A percentile compares a stretch with the other conserved stretches of the same genome.
phyloP scores from a whole-genome alignment of 2,113 vertebrate species.

The Chaetura pelagica region DNA sequence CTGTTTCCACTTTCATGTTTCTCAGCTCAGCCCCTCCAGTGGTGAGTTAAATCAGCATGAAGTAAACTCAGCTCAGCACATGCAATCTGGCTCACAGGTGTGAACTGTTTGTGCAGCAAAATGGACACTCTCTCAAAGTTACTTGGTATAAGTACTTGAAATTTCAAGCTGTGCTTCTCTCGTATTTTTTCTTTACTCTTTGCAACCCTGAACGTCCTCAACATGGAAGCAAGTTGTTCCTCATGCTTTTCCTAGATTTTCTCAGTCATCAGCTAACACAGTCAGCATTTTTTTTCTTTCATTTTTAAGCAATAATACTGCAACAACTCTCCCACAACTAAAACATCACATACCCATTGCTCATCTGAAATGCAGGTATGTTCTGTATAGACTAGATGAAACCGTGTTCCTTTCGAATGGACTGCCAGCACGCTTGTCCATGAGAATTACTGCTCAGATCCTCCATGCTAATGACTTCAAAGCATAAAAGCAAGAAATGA shows the following conservation, averaged over 20 bases:
- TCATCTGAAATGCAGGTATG: constrained; percentile 72
- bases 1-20: constrained; percentile 51
- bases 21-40: constrained; percentile 52
- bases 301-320: constrained; percentile 65
- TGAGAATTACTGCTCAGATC: constrained; percentile 71
- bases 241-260: constrained; percentile 60
- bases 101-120: constrained; percentile 33
- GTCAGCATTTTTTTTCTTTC: constrained; percentile 31
- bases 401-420: constrained; percentile 65
- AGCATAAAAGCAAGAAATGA: constrained; percentile 44
- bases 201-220: constrained; percentile 39
- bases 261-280: constrained; percentile 59
- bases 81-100: constrained; percentile 59
- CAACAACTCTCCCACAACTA: constrained; percentile 58
- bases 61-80: constrained; percentile 54
- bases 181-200: constrained; percentile 51
- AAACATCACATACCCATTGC: constrained; percentile 73
- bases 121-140: neutral
- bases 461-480: constrained; percentile 25
- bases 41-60: constrained; percentile 59
- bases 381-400: constrained; percentile 54
- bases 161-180: constrained; percentile 48
- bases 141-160: constrained; percentile 44
- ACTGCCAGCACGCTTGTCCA: constrained; percentile 85
- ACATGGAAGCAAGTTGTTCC: constrained; percentile 44